phyloP scores from a whole-genome alignment of 2,113 vertebrate genomes.

The Lycaon pictus region DNA sequence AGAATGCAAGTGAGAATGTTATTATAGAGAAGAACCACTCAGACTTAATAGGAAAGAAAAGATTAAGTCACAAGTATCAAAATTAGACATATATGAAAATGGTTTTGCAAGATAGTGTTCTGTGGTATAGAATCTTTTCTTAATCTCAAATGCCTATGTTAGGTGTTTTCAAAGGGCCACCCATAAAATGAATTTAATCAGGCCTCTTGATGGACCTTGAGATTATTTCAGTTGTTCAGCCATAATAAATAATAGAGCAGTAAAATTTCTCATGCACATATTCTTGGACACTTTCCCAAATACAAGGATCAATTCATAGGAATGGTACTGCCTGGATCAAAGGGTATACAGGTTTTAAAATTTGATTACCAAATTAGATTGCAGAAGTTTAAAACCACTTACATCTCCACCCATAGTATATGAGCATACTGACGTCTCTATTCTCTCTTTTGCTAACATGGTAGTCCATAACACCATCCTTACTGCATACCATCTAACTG shows the following conservation, averaged over 20 bases:
- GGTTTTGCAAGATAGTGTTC: neutral
- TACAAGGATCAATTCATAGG: neutral
- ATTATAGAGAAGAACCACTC: neutral
- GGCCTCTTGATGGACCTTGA: neutral
- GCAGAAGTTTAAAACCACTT: neutral
- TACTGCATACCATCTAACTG: neutral
- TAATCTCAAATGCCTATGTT: neutral
- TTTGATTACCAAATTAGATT: neutral
- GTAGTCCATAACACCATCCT: neutral
- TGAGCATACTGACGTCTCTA: neutral
- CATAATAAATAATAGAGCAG: neutral
- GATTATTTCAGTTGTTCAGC: neutral
- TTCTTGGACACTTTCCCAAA: neutral
- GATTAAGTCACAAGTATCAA: neutral
- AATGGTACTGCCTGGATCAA: neutral
- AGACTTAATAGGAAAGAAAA: neutral
- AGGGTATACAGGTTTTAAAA: neutral
- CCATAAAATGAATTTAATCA: neutral
- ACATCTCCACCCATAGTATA: neutral
- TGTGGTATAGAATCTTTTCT: neutral
- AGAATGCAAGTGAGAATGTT: neutral
- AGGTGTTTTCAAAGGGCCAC: neutral
- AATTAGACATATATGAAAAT: neutral
- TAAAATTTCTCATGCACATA: neutral
- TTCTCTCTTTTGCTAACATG: neutral